These are phyloP conservation scores for Colaptes auratus DNA, from an alignment of 2,113 vertebrate genomes.

Conservation along the genomic window DNA sequence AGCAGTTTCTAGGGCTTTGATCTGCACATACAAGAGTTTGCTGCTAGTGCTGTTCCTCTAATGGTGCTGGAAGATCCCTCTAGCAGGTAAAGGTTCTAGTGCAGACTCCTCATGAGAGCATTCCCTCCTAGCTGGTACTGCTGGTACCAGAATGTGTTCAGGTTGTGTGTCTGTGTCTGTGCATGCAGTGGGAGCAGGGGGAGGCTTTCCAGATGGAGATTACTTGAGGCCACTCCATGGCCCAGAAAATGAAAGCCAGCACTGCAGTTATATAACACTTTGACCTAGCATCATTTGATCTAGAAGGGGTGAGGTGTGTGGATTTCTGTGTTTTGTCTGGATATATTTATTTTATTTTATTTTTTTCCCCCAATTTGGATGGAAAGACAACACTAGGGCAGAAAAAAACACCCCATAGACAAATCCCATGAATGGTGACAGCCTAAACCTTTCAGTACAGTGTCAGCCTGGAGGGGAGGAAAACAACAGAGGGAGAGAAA, in stretches of 20 bases:
- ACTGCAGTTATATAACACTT: background rate
- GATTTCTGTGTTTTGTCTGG: background rate
- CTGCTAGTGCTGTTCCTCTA: background rate
- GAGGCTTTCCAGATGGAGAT: background rate
- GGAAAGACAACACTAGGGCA: background rate
- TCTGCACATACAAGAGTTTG: accelerated
- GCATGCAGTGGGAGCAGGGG: background rate
- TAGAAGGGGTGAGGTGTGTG: background rate
- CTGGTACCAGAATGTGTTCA: accelerated
- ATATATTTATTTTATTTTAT: background rate
- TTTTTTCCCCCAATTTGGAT: background rate
- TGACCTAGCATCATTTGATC: background rate
- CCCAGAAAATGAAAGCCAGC: background rate
- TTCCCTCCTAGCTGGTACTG: background rate
- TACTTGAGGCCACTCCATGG: background rate
- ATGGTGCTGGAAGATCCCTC: background rate
- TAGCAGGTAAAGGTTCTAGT: background rate
- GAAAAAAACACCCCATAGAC: background rate
- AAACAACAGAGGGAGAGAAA: no score
- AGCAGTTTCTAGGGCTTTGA: background rate
- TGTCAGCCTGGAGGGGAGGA: background rate
- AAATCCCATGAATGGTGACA: background rate
- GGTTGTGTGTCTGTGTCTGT: background rate
- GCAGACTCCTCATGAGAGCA: background rate
- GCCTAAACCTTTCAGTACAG: background rate